A percentile compares a stretch with the other conserved stretches of the same genome.
Conservation (phyloP, 1,140 invertebrate genomes). For the Hylyphantes graminicola region DNA sequence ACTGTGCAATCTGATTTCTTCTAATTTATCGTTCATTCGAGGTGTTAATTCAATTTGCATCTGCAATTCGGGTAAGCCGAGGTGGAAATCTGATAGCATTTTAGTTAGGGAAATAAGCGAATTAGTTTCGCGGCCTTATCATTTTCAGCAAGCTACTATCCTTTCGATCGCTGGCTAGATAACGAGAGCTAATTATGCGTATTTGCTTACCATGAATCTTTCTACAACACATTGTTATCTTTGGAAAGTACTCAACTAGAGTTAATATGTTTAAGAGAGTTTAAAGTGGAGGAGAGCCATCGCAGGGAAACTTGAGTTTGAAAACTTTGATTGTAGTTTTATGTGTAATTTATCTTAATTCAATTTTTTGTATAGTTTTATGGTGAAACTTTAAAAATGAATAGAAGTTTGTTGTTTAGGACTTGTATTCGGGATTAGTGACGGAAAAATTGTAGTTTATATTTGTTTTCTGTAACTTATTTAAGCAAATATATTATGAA, state of each 20-base stretch:
- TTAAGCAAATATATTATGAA: too few relatives aligned
- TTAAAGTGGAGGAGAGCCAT: too few relatives aligned
- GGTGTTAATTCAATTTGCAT: conserved; percentile 53
- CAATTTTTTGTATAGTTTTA: too few relatives aligned
- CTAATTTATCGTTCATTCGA: conserved; percentile 33
- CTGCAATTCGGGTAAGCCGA: not conserved
- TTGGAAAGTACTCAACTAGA: not conserved
- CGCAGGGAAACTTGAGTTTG: not conserved
- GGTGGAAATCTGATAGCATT: conserved; percentile 40
- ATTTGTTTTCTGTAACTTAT: too few relatives aligned
- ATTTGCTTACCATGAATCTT: conserved; percentile 51
- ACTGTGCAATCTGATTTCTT: conserved; percentile 13
- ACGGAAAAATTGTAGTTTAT: too few relatives aligned
- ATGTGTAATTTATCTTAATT: too few relatives aligned
- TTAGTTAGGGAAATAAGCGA: conserved; percentile 48
- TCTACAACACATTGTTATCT: conserved; percentile 38
- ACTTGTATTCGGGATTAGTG: too few relatives aligned
- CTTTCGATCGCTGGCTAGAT: conserved; percentile 16
- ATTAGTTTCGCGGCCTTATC: conserved; percentile 37
- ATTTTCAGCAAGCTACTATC: conserved; percentile 43
- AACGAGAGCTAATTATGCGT: conserved; percentile 52
- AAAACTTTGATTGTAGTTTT: too few relatives aligned
- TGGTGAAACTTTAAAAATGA: too few relatives aligned
- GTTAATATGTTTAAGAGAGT: too few relatives aligned
- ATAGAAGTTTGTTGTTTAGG: too few relatives aligned